These are phyloP conservation scores for Pao palembangensis DNA, from an alignment of 2,113 vertebrate genomes.

Conservation along the genomic window DNA sequence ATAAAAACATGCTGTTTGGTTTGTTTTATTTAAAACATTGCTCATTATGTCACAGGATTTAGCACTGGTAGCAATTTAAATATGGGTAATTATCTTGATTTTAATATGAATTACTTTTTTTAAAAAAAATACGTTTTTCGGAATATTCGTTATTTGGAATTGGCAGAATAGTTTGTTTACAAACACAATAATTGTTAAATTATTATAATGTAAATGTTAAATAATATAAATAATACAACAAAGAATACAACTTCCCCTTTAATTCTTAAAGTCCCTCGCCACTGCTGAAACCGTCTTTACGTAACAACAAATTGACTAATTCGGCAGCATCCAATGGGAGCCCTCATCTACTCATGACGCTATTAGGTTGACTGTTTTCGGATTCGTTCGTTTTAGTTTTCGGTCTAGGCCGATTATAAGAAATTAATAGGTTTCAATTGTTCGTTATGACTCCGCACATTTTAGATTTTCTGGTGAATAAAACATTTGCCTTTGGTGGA, in stretches of 20 bases:
- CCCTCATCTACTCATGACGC: not conserved
- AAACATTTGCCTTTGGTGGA: slow-evolving; percentile 10
- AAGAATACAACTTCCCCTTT: not conserved
- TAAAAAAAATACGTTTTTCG: no score
- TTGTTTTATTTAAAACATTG: no score
- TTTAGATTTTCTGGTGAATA: rapidly evolving
- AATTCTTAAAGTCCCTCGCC: not conserved
- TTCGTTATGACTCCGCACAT: slow-evolving; percentile 21
- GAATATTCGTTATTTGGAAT: no score
- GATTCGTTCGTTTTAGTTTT: slow-evolving; percentile 2
- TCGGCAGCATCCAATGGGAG: slow-evolving; percentile 13
- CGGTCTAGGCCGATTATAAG: not conserved
- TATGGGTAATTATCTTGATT: no score
- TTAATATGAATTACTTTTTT: no score
- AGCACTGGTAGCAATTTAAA: no score
- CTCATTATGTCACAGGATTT: no score
- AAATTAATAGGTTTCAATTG: not conserved
- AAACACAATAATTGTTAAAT: no score
- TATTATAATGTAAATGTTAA: no score
- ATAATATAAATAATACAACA: no score
- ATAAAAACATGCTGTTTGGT: no score
- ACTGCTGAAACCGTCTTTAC: slow-evolving; percentile 1
- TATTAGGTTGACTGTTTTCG: not conserved
- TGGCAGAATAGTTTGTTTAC: no score
- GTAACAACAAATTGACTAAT: slow-evolving; percentile 6